Percentiles rank a stretch among this genome's conserved stretches.
Evolutionary conservation across 2,797 vertebrate genomes (phyloP).

Genomic region (Cercopithecus neglectus): DNA sequence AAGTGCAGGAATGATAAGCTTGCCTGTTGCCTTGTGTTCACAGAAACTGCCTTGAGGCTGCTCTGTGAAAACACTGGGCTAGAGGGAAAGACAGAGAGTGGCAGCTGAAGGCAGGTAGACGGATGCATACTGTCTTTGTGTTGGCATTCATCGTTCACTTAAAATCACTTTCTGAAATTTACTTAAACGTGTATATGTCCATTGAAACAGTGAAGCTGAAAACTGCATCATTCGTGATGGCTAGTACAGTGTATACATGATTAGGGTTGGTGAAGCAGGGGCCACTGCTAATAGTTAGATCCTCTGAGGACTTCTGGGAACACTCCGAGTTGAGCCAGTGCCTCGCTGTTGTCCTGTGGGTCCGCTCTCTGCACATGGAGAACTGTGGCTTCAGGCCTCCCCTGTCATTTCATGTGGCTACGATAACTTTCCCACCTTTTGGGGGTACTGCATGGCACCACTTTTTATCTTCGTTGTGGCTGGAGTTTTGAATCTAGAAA

Average conservation of each 20-base stretch:
- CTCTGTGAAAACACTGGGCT: not conserved
- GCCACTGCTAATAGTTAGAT: fast-evolving
- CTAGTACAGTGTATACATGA: fast-evolving
- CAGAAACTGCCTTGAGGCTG: no score
- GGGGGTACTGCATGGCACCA: not conserved
- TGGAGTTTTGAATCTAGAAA: not conserved
- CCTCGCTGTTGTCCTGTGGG: fast-evolving
- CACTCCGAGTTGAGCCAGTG: no score
- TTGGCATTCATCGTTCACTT: not conserved
- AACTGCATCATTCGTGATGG: fast-evolving
- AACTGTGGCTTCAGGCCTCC: not conserved
- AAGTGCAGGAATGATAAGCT: not conserved
- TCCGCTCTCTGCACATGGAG: fast-evolving
- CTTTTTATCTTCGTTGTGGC: not conserved
- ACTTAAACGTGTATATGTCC: not conserved
- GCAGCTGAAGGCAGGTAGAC: no score
- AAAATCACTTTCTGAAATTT: not conserved
- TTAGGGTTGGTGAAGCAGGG: not conserved
- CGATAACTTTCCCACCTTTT: fast-evolving
- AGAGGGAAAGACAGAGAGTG: fast-evolving
- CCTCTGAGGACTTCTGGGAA: not conserved
- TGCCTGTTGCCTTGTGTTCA: no score
- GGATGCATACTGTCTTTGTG: no score
- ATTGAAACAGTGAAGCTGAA: fast-evolving
- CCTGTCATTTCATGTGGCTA: fast-evolving